phyloP scores from a whole-genome alignment of 2,113 vertebrate genomes.

The Sylvilagus bachmani region DNA sequence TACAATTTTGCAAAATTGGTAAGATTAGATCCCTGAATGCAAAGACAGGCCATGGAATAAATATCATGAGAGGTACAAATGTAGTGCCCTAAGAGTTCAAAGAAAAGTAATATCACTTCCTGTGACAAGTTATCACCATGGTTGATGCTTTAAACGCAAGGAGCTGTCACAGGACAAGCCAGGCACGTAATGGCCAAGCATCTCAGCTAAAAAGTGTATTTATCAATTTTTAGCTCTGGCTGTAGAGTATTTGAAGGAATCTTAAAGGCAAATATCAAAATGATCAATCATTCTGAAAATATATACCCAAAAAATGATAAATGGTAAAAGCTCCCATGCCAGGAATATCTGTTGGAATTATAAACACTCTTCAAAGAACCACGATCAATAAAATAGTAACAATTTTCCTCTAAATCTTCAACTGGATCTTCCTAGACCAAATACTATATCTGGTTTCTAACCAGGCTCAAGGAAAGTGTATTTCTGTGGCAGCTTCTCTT shows the following conservation, averaged over 20 bases:
- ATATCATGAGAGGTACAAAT: neutral
- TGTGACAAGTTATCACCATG: neutral
- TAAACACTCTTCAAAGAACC: slow-evolving; percentile 8
- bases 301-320: neutral
- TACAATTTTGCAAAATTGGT: neutral
- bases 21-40: neutral
- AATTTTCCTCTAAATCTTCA: neutral
- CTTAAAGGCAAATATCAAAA: neutral
- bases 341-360: neutral
- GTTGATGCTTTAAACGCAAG: neutral
- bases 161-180: neutral
- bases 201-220: neutral
- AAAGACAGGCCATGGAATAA: neutral
- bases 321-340: neutral
- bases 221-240: neutral
- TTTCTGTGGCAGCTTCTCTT: neutral
- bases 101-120: neutral
- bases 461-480: neutral
- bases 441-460: neutral
- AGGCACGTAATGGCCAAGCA: neutral
- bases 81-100: neutral
- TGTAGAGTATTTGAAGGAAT: neutral
- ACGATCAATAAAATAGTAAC: neutral
- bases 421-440: neutral
- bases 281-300: slow-evolving; percentile 31